Conservation (phyloP, 2,113 vertebrate species). For the Turdus rufiventris region DNA sequence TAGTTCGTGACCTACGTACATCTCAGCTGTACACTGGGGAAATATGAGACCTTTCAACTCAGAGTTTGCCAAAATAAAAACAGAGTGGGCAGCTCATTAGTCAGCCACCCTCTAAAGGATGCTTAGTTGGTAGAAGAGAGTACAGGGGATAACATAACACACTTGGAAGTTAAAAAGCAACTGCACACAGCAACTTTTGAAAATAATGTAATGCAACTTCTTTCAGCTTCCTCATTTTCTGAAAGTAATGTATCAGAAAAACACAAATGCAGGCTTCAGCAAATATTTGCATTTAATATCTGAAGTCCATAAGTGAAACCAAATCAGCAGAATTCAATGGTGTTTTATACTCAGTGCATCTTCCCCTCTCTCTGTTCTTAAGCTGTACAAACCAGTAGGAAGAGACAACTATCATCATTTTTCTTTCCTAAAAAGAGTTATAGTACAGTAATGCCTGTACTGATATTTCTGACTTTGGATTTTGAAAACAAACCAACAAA, state of each 20-base stretch:
- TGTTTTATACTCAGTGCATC: background rate
- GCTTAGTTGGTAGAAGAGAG: background rate
- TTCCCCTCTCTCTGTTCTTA: background rate
- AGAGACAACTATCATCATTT: background rate
- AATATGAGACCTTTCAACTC: background rate
- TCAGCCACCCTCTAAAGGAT: background rate
- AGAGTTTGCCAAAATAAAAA: background rate
- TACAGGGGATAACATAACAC: background rate
- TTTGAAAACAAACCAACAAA: background rate
- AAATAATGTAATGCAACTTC: background rate
- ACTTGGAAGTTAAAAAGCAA: background rate
- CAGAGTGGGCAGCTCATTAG: background rate
- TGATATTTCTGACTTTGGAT: background rate
- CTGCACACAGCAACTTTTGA: background rate
- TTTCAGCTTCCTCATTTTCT: slow-evolving; percentile 10
- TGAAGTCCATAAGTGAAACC: slow-evolving; percentile 4
- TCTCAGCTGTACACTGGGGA: background rate
- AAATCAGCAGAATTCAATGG: background rate
- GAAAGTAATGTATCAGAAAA: background rate
- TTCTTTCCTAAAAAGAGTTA: background rate
- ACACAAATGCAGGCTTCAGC: background rate
- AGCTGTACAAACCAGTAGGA: background rate
- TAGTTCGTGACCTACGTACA: fast-evolving
- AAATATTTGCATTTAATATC: slow-evolving; percentile 29
- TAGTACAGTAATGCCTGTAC: background rate